A percentile compares a stretch with the other conserved stretches of the same genome.
phyloP scores from a whole-genome alignment of 1,140 invertebrate species.

The Geopemphigus sp. region DNA sequence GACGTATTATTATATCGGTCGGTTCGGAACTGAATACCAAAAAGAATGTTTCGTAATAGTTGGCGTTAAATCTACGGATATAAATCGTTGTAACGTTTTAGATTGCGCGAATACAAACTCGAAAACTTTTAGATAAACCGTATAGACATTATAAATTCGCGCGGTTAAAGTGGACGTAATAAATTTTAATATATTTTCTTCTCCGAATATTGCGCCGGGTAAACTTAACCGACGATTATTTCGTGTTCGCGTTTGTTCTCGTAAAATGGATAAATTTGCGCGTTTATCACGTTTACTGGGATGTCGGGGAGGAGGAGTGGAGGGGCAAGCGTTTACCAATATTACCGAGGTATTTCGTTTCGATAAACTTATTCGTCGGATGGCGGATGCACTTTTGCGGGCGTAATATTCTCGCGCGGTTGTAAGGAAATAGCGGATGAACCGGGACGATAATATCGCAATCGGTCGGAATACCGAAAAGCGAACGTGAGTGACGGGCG shows the following conservation, averaged over 20 bases:
- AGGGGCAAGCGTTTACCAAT: too few species aligned
- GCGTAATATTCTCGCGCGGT: too few species aligned
- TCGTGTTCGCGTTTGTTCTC: not conserved
- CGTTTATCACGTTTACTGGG: too few species aligned
- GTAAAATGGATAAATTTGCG: not conserved
- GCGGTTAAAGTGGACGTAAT: slow-evolving; percentile 23
- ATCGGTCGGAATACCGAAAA: too few species aligned
- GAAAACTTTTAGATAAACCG: slow-evolving; percentile 37
- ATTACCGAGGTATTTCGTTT: too few species aligned
- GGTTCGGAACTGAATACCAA: slow-evolving; percentile 16
- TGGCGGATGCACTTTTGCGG: too few species aligned
- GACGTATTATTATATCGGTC: slow-evolving; percentile 18
- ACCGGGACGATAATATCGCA: too few species aligned
- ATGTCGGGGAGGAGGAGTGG: too few species aligned
- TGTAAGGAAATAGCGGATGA: too few species aligned
- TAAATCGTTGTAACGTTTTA: slow-evolving; percentile 26
- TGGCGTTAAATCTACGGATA: slow-evolving; percentile 32
- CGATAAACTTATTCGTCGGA: too few species aligned
- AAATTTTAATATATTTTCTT: slow-evolving; percentile 12
- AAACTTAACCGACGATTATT: not conserved
- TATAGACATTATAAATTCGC: slow-evolving; percentile 33
- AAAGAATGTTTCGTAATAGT: slow-evolving; percentile 32
- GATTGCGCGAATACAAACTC: slow-evolving; percentile 22
- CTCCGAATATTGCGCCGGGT: not conserved
- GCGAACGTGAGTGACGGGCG: too few species aligned